A percentile compares a stretch with the other conserved stretches of the same genome.
These are phyloP conservation scores for fruit fly (Drosophila melanogaster) DNA, from an alignment of 1,140 invertebrate species.

Conservation along the genomic window DNA sequence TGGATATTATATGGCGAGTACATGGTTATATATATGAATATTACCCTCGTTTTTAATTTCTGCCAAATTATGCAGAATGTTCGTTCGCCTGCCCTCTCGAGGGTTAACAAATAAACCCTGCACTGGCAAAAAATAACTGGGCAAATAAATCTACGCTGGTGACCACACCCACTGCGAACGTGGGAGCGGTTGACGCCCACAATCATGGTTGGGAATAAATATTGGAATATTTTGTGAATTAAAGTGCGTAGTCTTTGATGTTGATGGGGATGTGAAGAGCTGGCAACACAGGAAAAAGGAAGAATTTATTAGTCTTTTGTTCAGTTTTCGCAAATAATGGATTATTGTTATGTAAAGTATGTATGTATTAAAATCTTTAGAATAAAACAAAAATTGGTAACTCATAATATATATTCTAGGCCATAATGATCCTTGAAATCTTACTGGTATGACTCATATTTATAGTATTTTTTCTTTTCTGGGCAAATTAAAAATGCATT, in stretches of 20 bases:
- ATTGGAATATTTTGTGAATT: slow-evolving; percentile 54
- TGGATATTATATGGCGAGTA: slow-evolving; percentile 43
- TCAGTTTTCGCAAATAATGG: no score
- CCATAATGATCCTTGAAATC: no score
- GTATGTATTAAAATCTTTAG: no score
- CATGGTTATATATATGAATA: slow-evolving; percentile 56
- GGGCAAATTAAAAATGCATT: neutral
- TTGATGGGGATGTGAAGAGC: neutral
- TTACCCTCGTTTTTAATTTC: slow-evolving; percentile 81
- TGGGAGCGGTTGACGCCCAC: slow-evolving; percentile 22
- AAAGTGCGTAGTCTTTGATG: slow-evolving; percentile 30
- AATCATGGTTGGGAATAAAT: slow-evolving; percentile 51
- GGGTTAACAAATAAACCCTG: slow-evolving; percentile 31
- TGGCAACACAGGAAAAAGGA: neutral
- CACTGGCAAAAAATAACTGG: slow-evolving; percentile 43
- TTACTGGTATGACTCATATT: no score
- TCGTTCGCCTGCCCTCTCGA: slow-evolving; percentile 36
- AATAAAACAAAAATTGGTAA: no score
- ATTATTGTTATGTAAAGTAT: no score
- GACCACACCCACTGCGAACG: slow-evolving; percentile 21
- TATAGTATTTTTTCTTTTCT: no score
- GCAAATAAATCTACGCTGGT: slow-evolving; percentile 7
- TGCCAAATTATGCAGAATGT: slow-evolving; percentile 76
- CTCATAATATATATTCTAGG: no score
- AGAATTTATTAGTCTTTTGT: neutral